phyloP scores from a whole-genome alignment of 2,113 vertebrate species.

The Tragelaphus scriptus region DNA sequence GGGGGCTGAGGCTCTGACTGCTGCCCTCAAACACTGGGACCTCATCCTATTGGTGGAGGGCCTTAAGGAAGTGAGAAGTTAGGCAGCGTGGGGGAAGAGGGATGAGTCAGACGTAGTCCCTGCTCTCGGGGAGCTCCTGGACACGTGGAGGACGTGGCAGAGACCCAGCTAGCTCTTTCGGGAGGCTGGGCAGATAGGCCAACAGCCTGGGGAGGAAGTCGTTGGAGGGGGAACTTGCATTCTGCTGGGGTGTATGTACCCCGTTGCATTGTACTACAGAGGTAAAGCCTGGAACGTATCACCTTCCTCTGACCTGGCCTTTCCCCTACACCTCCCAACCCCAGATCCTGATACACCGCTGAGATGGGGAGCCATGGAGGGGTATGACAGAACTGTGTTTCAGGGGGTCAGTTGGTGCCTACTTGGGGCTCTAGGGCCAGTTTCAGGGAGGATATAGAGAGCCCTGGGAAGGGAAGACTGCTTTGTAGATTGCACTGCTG shows the following conservation, averaged over 20 bases:
- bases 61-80: not conserved
- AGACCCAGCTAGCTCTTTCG: not conserved
- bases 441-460: not conserved
- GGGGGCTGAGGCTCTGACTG: not conserved
- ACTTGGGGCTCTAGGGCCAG: not conserved
- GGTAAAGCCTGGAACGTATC: not conserved
- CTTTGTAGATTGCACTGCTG: not conserved
- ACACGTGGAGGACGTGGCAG: not conserved
- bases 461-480: not conserved
- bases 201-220: not conserved
- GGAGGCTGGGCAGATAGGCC: not conserved
- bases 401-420: not conserved
- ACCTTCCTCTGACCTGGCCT: not conserved
- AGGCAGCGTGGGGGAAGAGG: not conserved
- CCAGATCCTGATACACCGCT: not conserved
- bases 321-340: not conserved
- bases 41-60: not conserved
- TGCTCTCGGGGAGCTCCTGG: constrained; percentile 21
- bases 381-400: not conserved
- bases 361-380: not conserved
- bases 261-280: not conserved
- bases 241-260: not conserved
- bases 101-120: not conserved
- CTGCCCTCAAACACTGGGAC: not conserved
- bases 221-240: not conserved